Conservation (phyloP, 2,888 invertebrate species). For the Esperia sulphurella region DNA sequence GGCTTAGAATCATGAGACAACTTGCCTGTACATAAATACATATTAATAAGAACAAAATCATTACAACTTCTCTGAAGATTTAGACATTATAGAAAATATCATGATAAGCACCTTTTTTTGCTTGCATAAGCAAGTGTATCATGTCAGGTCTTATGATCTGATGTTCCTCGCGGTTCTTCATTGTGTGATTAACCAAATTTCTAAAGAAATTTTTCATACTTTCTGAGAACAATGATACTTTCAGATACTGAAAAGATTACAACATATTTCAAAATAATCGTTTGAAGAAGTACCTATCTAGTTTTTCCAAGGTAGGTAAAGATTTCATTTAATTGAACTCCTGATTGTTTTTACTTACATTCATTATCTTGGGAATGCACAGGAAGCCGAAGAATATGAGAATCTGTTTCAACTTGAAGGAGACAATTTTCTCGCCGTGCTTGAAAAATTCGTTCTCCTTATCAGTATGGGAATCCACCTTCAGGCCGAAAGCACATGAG, state of each 20-base stretch:
- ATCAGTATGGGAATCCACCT: conserved; percentile 74
- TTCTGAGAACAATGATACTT: conserved; percentile 28
- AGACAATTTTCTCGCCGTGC: conserved; percentile 64
- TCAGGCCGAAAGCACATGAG: conserved; percentile 69
- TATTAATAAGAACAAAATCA: too few species aligned
- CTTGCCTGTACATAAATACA: conserved; percentile 14
- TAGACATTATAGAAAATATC: too few species aligned
- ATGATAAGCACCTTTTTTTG: conserved; percentile 72
- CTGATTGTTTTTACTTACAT: too few species aligned
- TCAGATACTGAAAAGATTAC: conserved; percentile 24
- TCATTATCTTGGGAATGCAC: conserved; percentile 23
- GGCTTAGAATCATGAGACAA: conserved; percentile 17
- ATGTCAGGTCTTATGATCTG: conserved; percentile 68
- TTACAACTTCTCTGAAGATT: too few species aligned
- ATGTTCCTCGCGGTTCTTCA: conserved; percentile 47
- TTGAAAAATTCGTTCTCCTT: conserved; percentile 74
- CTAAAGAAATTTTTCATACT: conserved; percentile 40
- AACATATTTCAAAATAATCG: too few species aligned
- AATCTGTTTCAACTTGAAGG: conserved; percentile 33
- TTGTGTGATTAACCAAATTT: conserved; percentile 47
- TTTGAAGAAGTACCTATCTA: too few species aligned
- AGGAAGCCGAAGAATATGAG: conserved; percentile 26
- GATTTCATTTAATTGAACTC: too few species aligned
- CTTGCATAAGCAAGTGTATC: conserved; percentile 77
- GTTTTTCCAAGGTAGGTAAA: too few species aligned